Percentiles rank a stretch among this genome's conserved stretches.
phyloP scores from a whole-genome alignment of 2,888 invertebrate genomes.

The Drosophila pseudotakahashii region DNA sequence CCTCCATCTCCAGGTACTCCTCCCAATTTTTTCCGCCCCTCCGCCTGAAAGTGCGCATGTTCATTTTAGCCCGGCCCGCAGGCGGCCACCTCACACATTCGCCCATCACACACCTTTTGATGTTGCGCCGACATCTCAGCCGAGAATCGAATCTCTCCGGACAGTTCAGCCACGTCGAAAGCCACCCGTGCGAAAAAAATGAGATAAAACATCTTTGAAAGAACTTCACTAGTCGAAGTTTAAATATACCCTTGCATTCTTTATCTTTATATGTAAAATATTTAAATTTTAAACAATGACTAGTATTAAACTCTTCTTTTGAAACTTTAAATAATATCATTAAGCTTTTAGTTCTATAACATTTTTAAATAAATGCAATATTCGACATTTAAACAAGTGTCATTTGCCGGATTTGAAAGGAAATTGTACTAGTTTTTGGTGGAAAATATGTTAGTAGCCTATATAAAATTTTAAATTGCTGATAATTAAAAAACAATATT shows the following conservation, averaged over 20 bases:
- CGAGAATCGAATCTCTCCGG: constrained; percentile 45
- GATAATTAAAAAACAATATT: too few relatives aligned
- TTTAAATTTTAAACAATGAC: too few relatives aligned
- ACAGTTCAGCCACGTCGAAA: constrained; percentile 44
- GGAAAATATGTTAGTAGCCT: too few relatives aligned
- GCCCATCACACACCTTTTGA: constrained; percentile 51
- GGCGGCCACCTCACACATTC: constrained; percentile 52
- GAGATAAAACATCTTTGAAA: constrained; percentile 13
- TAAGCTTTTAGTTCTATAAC: too few relatives aligned
- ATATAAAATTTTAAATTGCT: too few relatives aligned
- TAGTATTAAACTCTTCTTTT: too few relatives aligned
- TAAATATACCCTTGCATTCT: constrained; percentile 1
- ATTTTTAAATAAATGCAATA: too few relatives aligned
- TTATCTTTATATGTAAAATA: too few relatives aligned
- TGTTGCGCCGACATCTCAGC: constrained; percentile 55
- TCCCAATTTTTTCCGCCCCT: constrained; percentile 12
- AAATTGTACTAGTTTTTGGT: too few relatives aligned
- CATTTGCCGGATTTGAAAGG: too few relatives aligned
- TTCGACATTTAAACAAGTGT: too few relatives aligned
- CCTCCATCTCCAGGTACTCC: constrained; percentile 21
- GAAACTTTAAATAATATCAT: too few relatives aligned
- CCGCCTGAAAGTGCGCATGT: constrained; percentile 46
- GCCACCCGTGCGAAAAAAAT: constrained; percentile 72
- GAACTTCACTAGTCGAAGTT: neutral
- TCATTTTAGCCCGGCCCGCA: constrained; percentile 61